Conservation (phyloP, 2,113 vertebrate species). For the Jaculus jaculus region DNA sequence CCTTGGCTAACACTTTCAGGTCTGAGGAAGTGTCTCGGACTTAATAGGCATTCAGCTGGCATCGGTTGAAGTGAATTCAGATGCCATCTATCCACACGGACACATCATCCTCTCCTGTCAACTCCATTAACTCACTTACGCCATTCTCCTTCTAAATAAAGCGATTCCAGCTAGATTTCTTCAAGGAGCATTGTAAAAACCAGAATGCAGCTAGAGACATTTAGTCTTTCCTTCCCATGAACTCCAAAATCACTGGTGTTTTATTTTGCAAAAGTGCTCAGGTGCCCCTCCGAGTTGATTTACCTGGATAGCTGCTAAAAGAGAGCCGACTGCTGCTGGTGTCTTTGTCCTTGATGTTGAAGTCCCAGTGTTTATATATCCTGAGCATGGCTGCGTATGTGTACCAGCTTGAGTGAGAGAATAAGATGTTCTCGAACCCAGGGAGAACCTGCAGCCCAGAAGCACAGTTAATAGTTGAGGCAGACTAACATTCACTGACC, state of each 20-base stretch:
- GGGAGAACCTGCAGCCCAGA: conserved; percentile 89
- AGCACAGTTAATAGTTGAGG: background rate
- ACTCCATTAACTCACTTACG: background rate
- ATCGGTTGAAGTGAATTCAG: background rate
- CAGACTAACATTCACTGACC: background rate
- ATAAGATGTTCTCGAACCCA: conserved; percentile 94
- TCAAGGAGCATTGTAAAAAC: background rate
- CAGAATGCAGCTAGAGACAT: no score
- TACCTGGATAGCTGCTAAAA: conserved; percentile 97
- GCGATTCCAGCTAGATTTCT: background rate
- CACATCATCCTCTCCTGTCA: background rate
- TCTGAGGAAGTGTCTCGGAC: background rate
- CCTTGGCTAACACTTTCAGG: background rate
- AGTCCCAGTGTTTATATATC: conserved; percentile 96
- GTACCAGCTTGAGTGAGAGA: conserved; percentile 97
- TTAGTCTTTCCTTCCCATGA: no score
- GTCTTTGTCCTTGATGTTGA: conserved; percentile 86
- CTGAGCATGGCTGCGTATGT: conserved; percentile 93
- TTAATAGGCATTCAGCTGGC: background rate
- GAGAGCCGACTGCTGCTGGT: conserved; percentile 89
- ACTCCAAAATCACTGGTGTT: no score
- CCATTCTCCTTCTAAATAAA: background rate
- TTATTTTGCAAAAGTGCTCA: background rate
- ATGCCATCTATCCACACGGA: background rate
- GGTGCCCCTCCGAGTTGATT: background rate